phyloP scores from a whole-genome alignment of 2,113 vertebrate genomes.

The Dicrurus megarhynchus region DNA sequence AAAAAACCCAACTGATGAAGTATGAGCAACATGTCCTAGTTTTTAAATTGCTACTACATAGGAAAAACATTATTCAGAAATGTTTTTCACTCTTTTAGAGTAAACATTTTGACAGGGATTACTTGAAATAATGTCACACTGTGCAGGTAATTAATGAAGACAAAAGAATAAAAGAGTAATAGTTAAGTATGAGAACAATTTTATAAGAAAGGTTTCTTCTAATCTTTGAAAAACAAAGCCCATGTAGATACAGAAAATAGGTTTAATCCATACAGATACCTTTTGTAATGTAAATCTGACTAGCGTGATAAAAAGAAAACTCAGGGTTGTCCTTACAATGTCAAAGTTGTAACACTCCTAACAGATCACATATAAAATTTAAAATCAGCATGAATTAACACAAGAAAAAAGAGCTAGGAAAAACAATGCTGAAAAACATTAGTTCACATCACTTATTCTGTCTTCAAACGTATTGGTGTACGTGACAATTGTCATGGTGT shows the following conservation, averaged over 20 bases:
- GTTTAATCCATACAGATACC: not conserved
- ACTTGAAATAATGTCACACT: not conserved
- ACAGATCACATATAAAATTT: not conserved
- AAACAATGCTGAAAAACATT: not conserved
- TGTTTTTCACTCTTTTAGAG: not conserved
- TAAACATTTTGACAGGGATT: not conserved
- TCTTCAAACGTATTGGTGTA: not conserved
- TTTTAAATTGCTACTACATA: not conserved
- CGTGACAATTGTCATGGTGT: not conserved
- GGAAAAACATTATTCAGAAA: not conserved
- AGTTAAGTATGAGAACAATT: not conserved
- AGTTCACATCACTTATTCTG: not conserved
- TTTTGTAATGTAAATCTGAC: not conserved
- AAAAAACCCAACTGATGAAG: accelerated
- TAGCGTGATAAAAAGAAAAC: not conserved
- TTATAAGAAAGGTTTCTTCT: not conserved
- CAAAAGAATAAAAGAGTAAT: not conserved
- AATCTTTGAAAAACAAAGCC: not conserved
- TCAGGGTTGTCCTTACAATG: not conserved
- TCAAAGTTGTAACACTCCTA: not conserved
- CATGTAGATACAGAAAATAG: not conserved
- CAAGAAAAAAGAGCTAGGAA: not conserved
- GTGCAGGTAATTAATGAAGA: not conserved
- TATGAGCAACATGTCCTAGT: not conserved
- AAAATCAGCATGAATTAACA: not conserved